These are phyloP conservation scores for Liparis tanakae DNA, from an alignment of 2,797 vertebrate species.

Conservation along the genomic window DNA sequence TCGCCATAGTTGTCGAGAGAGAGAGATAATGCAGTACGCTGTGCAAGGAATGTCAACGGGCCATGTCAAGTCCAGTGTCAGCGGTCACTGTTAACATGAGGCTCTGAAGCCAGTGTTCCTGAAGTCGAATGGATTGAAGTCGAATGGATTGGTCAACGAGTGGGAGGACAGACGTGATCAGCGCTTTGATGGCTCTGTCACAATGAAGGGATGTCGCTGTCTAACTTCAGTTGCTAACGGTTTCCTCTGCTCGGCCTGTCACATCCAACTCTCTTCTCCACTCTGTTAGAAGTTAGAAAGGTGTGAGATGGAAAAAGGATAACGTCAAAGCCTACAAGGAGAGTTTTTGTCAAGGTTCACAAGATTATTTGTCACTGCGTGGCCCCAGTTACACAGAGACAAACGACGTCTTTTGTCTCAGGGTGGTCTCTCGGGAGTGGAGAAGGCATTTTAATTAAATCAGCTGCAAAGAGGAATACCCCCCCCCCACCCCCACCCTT, in stretches of 20 bases:
- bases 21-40: conserved; percentile 54
- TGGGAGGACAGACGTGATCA: conserved; percentile 66
- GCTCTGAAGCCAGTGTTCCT: conserved; percentile 33
- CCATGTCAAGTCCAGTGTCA: conserved; percentile 56
- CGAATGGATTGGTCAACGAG: conserved; percentile 51
- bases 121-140: conserved; percentile 47
- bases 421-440: conserved; percentile 68
- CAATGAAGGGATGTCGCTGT: conserved; percentile 60
- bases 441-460: conserved; percentile 77
- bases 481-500: conserved; percentile 29
- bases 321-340: conserved; percentile 47
- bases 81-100: conserved; percentile 37
- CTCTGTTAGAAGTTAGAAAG: conserved; percentile 30
- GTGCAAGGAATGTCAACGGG: conserved; percentile 51
- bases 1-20: conserved; percentile 49
- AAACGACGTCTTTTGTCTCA: conserved; percentile 66
- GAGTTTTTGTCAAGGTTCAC: conserved; percentile 54
- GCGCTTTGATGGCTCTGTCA: conserved; percentile 67
- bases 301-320: conserved; percentile 23
- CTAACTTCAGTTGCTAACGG: conserved; percentile 61
- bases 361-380: conserved; percentile 57
- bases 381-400: conserved; percentile 50
- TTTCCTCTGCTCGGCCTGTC: conserved; percentile 55
- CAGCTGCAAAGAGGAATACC: conserved; percentile 67
- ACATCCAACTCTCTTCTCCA: conserved; percentile 56